Evolutionary conservation across 2,888 invertebrate genomes (phyloP), one percentile per base, ranked within the genome.

Genomic region (Phyllotreta striolata): DNA sequence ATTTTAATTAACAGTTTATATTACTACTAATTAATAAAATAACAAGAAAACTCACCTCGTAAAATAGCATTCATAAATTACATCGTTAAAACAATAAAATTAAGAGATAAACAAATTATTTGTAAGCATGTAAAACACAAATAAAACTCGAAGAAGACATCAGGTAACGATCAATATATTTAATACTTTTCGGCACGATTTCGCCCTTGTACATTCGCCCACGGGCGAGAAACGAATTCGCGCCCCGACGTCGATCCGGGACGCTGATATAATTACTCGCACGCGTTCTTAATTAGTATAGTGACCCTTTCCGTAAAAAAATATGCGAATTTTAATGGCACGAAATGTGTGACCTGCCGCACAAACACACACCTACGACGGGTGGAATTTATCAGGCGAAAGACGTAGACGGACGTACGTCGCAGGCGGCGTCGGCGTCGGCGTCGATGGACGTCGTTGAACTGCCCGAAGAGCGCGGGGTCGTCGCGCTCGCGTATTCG

Each of bases 201-300:
- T 49, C 49, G 12, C 37, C 37, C 49, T 37, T 49, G 34, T 49
- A 24, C 24, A 24, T 24, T 24, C 24, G 4, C 24, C 24, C 24
- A 3, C 24, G 24, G 4, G 24, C 24, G 24, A 4, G 24, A 1
- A 14, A 49, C 37, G 37, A 10, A 49, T 37, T 37, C 24, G 49
- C 12, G 49, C 34, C 9, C 12, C 14, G 39, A 39, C 39, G 47
- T 8, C 24, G 57, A 57, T 57, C 9, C 39, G 47, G 35, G 14
- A 38, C 38, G 40, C 41, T 38, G 57, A 57, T 57, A 47, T 47
- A 9, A 57, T 52, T 24, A 47, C 57, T 57, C 47, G 47, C 57
- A 57, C 13, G 24, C 39, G 39, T 57, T 47, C 24, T 14, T 43
- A 43, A 46, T 24, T 40, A 44, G 47, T 47, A 47, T 47, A 57